Conservation (phyloP, 2,888 invertebrate species). For the Nasonia oneida region DNA sequence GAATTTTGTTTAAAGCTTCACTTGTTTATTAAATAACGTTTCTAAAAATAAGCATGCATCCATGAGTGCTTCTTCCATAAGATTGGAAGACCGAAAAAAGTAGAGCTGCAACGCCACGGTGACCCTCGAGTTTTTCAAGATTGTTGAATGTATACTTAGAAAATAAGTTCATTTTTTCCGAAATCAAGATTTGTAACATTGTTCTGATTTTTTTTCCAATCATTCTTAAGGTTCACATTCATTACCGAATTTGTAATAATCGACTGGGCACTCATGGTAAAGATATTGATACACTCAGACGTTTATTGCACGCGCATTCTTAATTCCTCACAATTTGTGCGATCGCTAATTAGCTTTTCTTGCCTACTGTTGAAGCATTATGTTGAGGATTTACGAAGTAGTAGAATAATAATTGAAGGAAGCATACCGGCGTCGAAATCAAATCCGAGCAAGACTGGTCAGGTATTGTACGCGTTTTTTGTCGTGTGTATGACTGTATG, state of each 20-base stretch:
- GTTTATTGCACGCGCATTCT: conserved; percentile 52
- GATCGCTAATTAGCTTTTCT: conserved; percentile 39
- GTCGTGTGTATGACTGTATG: conserved; percentile 56
- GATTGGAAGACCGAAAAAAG: conserved; percentile 17
- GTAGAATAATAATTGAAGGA: background rate
- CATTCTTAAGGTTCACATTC: conserved; percentile 53
- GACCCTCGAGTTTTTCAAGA: conserved; percentile 51
- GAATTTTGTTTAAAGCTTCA: conserved; percentile 22
- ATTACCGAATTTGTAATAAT: conserved; percentile 59
- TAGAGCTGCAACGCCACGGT: background rate
- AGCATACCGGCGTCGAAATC: conserved; percentile 57
- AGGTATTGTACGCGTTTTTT: conserved; percentile 53
- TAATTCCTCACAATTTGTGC: conserved; percentile 53
- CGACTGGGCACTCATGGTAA: conserved; percentile 51
- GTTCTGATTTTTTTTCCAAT: conserved; percentile 52
- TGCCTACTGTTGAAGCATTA: conserved; percentile 41
- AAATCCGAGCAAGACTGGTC: conserved; percentile 62
- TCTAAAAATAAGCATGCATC: conserved; percentile 12
- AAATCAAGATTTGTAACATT: conserved; percentile 58
- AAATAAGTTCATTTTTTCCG: conserved; percentile 53
- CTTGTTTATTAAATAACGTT: background rate
- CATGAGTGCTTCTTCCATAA: conserved; percentile 44
- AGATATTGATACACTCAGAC: conserved; percentile 34
- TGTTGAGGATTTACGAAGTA: conserved; percentile 32
- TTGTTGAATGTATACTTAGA: conserved; percentile 61